Evolutionary conservation across 2,888 invertebrate genomes (phyloP), one percentile per base, ranked within the genome.

Genomic region (Panzeria rudis): DNA sequence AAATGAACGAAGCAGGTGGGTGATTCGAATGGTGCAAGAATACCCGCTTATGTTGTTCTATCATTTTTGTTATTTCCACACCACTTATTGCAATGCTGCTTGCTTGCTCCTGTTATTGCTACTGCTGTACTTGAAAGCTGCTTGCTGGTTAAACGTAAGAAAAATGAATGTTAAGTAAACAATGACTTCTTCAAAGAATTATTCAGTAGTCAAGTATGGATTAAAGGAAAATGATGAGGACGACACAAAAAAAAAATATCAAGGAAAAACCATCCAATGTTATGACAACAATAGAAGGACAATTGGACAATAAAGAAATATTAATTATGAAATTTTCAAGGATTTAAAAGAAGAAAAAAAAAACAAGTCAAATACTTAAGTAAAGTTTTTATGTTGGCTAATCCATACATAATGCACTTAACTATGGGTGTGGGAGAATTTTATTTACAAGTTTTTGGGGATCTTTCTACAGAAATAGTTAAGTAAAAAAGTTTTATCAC

Each of bases 131-230:
- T 72, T 66, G 44, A 79, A 86, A 88, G 87, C 88, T 83, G 86
- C 84, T 72, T 29, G 62, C 75, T 76, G 79, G 78, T 82, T 84
- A 81, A 82, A 71, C 64, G 81, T 78, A 82, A 69, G 79, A 86
- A 76, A 83, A 86, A 82, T 83, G 79, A 87, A 87, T 87, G 84
- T 88, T 87, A 89, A 89, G 89, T 89, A 89, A 90, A 89, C 90
- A 88, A 83, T 84, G 84, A 84, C 85, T 85, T 61, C 78, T 82
- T 80, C 61, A 77, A 68, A 50, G 80, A 78, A 82, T 84, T 86
- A 86, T 86, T 68, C 81, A 78, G 54, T 83, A 86, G 85, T 86
- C 86, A 82, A 80, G 81, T 84, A 83, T 61, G 84, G 86, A 85
- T 86, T 86, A 84, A 85, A 86, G 71, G 62, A 80, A 80, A 59